These are phyloP conservation scores for Lepidocyrtinus sp. DNA, from an alignment of 2,888 invertebrate species.

Conservation along the genomic window DNA sequence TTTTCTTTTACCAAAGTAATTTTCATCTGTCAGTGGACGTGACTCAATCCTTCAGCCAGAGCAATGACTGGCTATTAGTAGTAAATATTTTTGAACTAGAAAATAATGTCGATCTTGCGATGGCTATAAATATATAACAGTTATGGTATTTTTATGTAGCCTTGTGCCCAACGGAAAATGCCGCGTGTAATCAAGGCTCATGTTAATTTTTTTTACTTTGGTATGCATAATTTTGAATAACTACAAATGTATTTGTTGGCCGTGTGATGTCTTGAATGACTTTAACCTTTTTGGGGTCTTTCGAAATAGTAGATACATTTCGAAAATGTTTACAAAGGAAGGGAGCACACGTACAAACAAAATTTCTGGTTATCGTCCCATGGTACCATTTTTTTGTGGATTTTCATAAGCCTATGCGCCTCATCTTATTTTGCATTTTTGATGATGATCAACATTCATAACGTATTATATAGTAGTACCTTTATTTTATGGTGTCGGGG, in stretches of 20 bases:
- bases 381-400: not conserved
- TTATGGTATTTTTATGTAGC: too few species aligned
- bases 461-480: conserved; percentile 20
- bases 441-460: conserved; percentile 33
- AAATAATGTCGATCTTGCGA: not conserved
- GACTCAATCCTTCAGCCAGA: not conserved
- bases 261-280: too few species aligned
- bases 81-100: not conserved
- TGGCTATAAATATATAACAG: not conserved
- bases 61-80: too few species aligned
- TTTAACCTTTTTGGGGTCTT: not conserved
- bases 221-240: too few species aligned
- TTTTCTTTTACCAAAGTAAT: not conserved
- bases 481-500: conserved; percentile 60
- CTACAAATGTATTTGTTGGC: too few species aligned
- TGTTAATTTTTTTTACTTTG: too few species aligned
- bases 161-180: too few species aligned
- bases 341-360: conserved; percentile 4
- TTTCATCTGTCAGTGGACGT: not conserved
- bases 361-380: conserved; percentile 54
- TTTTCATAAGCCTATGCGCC: too few species aligned
- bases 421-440: conserved; percentile 46
- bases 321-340: not conserved
- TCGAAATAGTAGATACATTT: not conserved
- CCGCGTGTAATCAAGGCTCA: too few species aligned